Conservation (phyloP, 2,888 invertebrate species). For the Nomada ferruginata region DNA sequence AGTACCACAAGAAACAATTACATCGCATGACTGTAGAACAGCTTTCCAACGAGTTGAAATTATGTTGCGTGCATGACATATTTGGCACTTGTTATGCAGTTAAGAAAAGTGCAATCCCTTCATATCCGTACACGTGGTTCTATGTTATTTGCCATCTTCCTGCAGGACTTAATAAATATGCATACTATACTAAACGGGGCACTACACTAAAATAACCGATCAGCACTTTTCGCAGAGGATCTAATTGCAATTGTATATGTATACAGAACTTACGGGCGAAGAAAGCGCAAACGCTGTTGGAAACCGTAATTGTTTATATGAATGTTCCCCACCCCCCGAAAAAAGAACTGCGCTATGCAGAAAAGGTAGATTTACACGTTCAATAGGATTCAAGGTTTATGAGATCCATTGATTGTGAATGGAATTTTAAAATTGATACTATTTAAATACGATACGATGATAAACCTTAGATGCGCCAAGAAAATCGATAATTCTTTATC, state of each 20-base stretch:
- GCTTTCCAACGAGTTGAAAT: constrained; percentile 28
- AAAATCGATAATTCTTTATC: constrained; percentile 50
- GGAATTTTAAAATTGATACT: background rate
- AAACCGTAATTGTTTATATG: background rate
- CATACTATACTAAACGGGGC: too few relatives aligned
- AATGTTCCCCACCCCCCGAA: background rate
- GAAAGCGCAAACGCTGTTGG: background rate
- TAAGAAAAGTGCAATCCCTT: background rate
- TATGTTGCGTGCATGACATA: background rate
- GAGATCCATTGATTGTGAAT: too few relatives aligned
- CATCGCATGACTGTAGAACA: too few relatives aligned
- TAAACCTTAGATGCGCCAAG: constrained; percentile 17
- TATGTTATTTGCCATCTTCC: too few relatives aligned
- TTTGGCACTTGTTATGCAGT: background rate
- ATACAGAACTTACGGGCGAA: background rate
- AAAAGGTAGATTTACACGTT: too few relatives aligned
- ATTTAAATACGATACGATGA: constrained; percentile 12
- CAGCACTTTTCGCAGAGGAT: constrained; percentile 9
- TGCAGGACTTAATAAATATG: too few relatives aligned
- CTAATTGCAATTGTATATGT: background rate
- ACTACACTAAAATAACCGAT: background rate
- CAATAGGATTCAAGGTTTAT: too few relatives aligned
- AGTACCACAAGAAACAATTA: too few relatives aligned
- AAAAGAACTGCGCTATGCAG: too few relatives aligned
- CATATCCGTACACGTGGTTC: too few relatives aligned